phyloP scores from a whole-genome alignment of 2,888 invertebrate genomes.

The Agrypnus murinus region DNA sequence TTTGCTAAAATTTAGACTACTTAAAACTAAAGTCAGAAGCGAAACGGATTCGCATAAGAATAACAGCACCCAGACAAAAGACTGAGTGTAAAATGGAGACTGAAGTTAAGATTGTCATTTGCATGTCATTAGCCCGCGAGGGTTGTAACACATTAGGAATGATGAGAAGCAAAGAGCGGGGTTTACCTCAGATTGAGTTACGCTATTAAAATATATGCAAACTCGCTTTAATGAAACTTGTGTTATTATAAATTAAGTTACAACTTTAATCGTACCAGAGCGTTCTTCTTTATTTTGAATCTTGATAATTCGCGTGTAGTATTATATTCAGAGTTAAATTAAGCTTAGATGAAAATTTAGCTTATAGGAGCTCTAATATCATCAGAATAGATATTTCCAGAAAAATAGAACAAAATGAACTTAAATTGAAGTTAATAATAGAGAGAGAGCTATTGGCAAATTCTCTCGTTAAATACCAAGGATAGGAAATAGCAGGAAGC shows the following conservation, averaged over 20 bases:
- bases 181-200: constrained; percentile 44
- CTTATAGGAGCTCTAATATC: no score
- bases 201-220: constrained; percentile 55
- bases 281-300: constrained; percentile 2
- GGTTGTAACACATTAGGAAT: constrained; percentile 42
- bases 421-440: no score
- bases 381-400: no score
- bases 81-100: constrained; percentile 39
- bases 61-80: constrained; percentile 36
- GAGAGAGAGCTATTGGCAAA: constrained; percentile 6
- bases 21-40: constrained; percentile 27
- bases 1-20: constrained; percentile 42
- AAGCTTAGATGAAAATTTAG: no score
- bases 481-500: constrained; percentile 42
- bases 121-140: constrained; percentile 53
- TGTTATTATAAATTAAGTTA: constrained; percentile 54
- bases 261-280: constrained; percentile 26
- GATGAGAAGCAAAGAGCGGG: constrained; percentile 38
- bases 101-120: constrained; percentile 52
- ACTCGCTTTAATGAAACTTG: constrained; percentile 53
- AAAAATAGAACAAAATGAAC: no score
- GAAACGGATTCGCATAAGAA: constrained; percentile 41
- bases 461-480: constrained; percentile 24
- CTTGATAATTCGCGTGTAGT: no score
- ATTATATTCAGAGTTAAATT: no score